Conservation (phyloP, 2,113 vertebrate species). For the Grammomys surdaster region DNA sequence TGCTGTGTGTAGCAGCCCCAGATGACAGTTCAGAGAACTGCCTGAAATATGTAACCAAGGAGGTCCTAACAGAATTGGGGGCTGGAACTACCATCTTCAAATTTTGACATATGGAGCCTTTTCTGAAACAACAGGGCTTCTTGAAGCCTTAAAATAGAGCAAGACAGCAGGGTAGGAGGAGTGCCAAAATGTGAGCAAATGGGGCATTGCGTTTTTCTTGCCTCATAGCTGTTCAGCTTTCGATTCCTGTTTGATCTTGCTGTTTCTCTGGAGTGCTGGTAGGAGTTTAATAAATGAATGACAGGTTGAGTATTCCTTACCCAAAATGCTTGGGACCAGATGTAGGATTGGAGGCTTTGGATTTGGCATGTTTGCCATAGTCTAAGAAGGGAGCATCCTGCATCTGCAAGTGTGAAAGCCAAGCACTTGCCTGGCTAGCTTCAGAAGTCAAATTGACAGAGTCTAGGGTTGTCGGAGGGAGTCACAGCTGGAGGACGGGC, state of each 20-base stretch:
- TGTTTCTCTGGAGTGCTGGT: background rate
- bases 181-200: background rate
- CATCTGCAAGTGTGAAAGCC: background rate
- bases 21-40: slow-evolving; percentile 20
- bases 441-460: background rate
- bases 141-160: background rate
- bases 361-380: background rate
- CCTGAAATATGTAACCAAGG: background rate
- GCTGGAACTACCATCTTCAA: background rate
- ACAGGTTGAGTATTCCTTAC: background rate
- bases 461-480: background rate
- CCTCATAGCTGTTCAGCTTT: background rate
- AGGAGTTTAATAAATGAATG: background rate
- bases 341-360: background rate
- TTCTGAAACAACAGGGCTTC: slow-evolving; percentile 3
- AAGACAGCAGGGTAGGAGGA: background rate
- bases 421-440: background rate
- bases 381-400: background rate
- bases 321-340: background rate
- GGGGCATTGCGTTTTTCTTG: background rate
- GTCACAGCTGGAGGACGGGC: background rate
- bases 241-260: background rate
- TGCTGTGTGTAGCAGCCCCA: background rate
- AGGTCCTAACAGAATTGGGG: slow-evolving; percentile 1
- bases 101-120: background rate